Evolutionary conservation across 1,140 invertebrate species (phyloP).

Genomic region (Dinothrombium tinctorium): DNA sequence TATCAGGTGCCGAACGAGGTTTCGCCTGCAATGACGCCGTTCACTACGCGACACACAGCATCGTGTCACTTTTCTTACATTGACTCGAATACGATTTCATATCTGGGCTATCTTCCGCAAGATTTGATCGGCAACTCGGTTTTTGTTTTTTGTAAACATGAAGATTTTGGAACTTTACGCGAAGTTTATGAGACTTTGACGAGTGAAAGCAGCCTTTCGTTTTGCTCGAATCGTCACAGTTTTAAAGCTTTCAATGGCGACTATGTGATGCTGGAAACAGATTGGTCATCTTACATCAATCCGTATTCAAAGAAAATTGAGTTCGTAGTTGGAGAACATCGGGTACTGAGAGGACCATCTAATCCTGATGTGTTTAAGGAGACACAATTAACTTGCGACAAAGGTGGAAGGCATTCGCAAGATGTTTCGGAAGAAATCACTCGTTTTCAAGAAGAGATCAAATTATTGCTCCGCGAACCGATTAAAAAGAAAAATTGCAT

Average conservation of each 20-base stretch:
- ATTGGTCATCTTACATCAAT: constrained; percentile 81
- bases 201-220: too few relatives aligned
- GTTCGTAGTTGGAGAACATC: constrained; percentile 68
- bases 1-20: constrained; percentile 14
- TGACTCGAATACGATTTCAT: constrained; percentile 46
- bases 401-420: too few relatives aligned
- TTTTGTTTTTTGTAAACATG: constrained; percentile 64
- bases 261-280: constrained; percentile 55
- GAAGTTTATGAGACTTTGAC: constrained; percentile 65
- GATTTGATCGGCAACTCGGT: constrained; percentile 55
- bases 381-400: constrained; percentile 23
- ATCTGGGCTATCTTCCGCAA: constrained; percentile 65
- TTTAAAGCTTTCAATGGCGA: constrained; percentile 60
- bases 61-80: constrained; percentile 45
- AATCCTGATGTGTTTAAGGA: constrained; percentile 44
- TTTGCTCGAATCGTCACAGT: constrained; percentile 47
- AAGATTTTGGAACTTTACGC: constrained; percentile 49
- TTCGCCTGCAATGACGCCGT: constrained; percentile 24
- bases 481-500: constrained; percentile 12
- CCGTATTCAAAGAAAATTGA: constrained; percentile 75
- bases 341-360: constrained; percentile 43
- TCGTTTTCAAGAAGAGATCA: constrained; percentile 38
- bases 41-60: constrained; percentile 48
- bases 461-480: constrained; percentile 38
- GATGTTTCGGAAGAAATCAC: constrained; percentile 34